Evolutionary conservation across 2,797 vertebrate genomes (phyloP).

Genomic region (Girardinus metallicus): DNA sequence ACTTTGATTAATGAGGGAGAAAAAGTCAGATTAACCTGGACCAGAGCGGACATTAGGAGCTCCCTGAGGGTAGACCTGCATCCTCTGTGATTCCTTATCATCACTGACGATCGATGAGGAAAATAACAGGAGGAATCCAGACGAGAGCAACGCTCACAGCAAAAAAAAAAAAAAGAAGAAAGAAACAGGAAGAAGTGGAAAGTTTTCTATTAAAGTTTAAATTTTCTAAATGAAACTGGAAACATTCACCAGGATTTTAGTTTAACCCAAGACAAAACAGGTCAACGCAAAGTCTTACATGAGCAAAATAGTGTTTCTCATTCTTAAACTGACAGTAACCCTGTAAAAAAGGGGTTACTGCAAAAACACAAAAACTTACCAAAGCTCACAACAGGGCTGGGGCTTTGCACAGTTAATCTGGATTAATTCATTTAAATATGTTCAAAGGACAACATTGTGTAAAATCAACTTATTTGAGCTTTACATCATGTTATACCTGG

Average conservation of each 20-base stretch:
- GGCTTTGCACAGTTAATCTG: no score
- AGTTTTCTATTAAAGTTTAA: neutral
- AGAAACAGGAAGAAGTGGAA: neutral
- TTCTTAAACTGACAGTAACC: neutral
- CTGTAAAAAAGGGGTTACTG: neutral
- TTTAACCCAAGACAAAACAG: neutral
- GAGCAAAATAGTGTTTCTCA: neutral
- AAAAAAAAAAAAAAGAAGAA: neutral
- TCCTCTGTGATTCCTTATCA: conserved; percentile 14
- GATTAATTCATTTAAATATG: no score
- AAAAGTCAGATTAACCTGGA: conserved; percentile 42
- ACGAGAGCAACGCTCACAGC: neutral
- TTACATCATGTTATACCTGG: no score
- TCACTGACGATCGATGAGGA: conserved; percentile 8
- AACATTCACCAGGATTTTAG: neutral
- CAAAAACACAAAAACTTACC: no score
- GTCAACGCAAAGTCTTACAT: neutral
- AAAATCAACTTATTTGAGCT: no score
- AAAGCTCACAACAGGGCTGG: no score
- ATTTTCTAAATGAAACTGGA: neutral
- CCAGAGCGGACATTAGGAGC: conserved; percentile 8
- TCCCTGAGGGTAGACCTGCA: conserved; percentile 44
- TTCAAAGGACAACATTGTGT: no score
- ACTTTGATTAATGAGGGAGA: conserved; percentile 52
- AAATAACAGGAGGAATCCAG: neutral